Base-by-base conservation (phyloP, 2,888 invertebrate species). In the Drosophila putrida region DNA sequence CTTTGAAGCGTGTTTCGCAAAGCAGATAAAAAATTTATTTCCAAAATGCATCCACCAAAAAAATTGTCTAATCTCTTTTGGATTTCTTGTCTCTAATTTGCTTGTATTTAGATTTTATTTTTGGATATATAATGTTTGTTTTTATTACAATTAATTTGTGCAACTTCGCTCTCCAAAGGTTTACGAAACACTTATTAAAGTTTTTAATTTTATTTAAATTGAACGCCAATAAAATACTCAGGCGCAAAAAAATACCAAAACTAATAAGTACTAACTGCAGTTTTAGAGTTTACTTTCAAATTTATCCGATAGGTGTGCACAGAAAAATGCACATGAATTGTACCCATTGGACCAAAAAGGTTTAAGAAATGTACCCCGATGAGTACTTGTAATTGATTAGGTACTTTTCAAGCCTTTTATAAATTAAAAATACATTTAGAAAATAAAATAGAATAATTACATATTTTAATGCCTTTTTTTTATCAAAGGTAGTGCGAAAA, bases 211-310 rank as follows among this genome's bases (percentile, higher is more conserved):
- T 20, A 2, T 20, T 20, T 20, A 20, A 20, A 20, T 20, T 20
- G 20, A 20, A 20, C 20, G 20, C 20, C 2, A 20, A 0, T 4
- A 35, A 60, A 71, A 66, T 20, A 43, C 58, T 6, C 10, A 6
- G 20, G 31, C 13, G 4, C 6, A n/a, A 25, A 39, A 58, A 61
- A 57, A 75, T 75, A 75, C 75, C 20, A 76, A 59, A 39, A 25
- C 28, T 6, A 31, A n/a, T 6, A 6, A 20, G 5, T 4, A 8
- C 0, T 13, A 5, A 31, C 41, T 28, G 6, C 4, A 35, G 0
- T 4, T 20, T 1, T 1, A 9, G 0, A 8, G 20, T 9, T 4
- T 20, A 36, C 4, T 60, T 28, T 49, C 0, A 36, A 46, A 13
- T 36, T 20, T 0, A 5, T 9, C 39, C 72, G 47, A 20, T 35